Evolutionary conservation across 53 echinoderm and acorn worm species (phyloP), one percentile per base, ranked within the genome.

Genomic region (Paelopatides confundens): DNA sequence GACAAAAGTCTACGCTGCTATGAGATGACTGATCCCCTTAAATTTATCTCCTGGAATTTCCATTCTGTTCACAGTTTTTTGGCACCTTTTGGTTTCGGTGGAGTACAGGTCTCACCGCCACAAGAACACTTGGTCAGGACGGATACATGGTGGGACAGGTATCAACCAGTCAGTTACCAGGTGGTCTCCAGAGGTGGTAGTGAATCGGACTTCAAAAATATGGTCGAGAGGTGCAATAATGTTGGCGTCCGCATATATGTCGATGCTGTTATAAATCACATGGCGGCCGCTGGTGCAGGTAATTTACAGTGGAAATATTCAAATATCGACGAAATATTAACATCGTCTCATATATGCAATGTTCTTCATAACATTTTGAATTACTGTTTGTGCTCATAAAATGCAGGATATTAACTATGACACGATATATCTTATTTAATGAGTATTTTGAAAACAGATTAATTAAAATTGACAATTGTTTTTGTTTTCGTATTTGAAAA

Each of bases 201-300:
- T 15, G 89, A 88, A 1, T 35, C 21, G 9, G 79, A 93, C 37
- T 96, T 96, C 52, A 76, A 36, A 13, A 93, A 94, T 82, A 96
- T 96, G 96, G 96, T 96, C 31, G 14, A 46, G 4, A 83, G 96
- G 39, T 96, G 96, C 65, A 90, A 93, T 81, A 87, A 82, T 21
- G 94, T 48, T 29, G 93, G 94, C 26, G 94, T 96, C 30, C 82
- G 96, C 46, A 94, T 96, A 37, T 83, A 98, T 74, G 94, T 94
- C 31, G 95, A 98, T 46, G 98, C 95, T 53, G 94, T 98, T 34
- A 89, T 98, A 24, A 98, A 98, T 85, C 98, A 98, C 65, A 98
- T 98, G 98, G 95, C 96, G 3, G 92, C 92, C 34, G 87, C 35
- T 32, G 66, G 83, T 40, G 82, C 66, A 47, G 58, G 58, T 54